These are phyloP conservation scores for Eupithecia subfuscata DNA, from an alignment of 2,888 invertebrate genomes.

Conservation along the genomic window DNA sequence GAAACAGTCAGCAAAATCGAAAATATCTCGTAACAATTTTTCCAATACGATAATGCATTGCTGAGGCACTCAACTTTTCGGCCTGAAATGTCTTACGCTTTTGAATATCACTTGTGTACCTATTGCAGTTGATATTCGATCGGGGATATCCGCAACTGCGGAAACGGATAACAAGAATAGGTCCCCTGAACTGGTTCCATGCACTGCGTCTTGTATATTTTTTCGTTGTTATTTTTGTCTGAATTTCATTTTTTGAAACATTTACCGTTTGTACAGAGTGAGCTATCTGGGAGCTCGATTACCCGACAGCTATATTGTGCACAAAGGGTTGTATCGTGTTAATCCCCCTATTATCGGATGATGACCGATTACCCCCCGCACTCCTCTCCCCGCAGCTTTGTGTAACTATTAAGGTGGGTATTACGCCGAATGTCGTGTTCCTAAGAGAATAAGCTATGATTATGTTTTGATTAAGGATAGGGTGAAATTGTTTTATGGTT, in stretches of 20 bases:
- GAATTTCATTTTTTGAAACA: neutral
- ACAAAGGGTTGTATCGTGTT: slow-evolving; percentile 79
- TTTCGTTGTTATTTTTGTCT: neutral
- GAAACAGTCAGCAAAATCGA: no score
- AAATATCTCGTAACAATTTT: no score
- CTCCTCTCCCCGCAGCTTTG: slow-evolving; percentile 38
- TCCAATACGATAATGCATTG: no score
- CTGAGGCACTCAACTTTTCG: neutral
- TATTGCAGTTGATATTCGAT: no score
- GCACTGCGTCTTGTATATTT: neutral
- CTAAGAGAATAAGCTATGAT: slow-evolving; percentile 50
- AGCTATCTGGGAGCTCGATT: slow-evolving; percentile 27
- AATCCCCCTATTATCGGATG: slow-evolving; percentile 79
- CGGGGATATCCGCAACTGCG: no score
- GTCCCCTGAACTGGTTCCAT: no score
- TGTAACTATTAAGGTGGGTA: slow-evolving; percentile 57
- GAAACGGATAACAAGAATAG: no score
- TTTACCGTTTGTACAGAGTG: neutral
- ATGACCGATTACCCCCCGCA: slow-evolving; percentile 52
- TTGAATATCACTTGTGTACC: no score
- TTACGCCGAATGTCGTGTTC: slow-evolving; percentile 74
- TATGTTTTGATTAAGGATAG: slow-evolving; percentile 19
- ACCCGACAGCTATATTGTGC: slow-evolving; percentile 35
- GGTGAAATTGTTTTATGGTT: slow-evolving; percentile 14
- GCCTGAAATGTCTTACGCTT: neutral